Percentiles rank a stretch among this genome's conserved stretches.
Evolutionary conservation across 2,797 vertebrate species (phyloP).

Genomic region (Thaleichthys pacificus): DNA sequence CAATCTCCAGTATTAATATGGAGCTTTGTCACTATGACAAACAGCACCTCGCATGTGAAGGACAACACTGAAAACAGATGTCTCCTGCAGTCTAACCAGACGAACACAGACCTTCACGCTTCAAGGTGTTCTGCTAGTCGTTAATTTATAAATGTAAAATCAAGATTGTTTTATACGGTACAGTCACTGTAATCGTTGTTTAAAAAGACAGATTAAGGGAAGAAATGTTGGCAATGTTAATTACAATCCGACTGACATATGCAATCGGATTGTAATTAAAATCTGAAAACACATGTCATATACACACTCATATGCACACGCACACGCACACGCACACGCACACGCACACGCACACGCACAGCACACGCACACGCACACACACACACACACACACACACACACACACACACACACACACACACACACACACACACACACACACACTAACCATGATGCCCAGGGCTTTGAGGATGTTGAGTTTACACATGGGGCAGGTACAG

Average conservation of each 20-base stretch:
- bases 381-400: background rate
- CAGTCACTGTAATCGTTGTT: background rate
- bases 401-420: too few relatives aligned
- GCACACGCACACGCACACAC: too few relatives aligned
- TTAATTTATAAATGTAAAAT: too few relatives aligned
- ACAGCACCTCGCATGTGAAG: background rate
- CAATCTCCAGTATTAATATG: constrained; percentile 7
- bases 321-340: background rate
- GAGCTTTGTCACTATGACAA: constrained; percentile 1
- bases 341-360: background rate
- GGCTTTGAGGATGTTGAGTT: constrained; percentile 97
- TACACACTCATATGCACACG: background rate
- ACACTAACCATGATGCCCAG: constrained; percentile 87
- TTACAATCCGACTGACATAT: background rate
- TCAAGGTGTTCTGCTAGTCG: too few relatives aligned
- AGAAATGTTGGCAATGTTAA: background rate
- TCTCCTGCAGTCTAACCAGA: background rate
- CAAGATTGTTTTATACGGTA: background rate
- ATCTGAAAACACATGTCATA: background rate
- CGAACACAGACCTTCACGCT: background rate
- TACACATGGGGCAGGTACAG: constrained; percentile 98
- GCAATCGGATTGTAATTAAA: background rate
- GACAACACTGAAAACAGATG: background rate
- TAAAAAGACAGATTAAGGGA: background rate
- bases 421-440: too few relatives aligned